phyloP scores from a whole-genome alignment of 1,140 invertebrate genomes.

The Drosophila guanche region DNA sequence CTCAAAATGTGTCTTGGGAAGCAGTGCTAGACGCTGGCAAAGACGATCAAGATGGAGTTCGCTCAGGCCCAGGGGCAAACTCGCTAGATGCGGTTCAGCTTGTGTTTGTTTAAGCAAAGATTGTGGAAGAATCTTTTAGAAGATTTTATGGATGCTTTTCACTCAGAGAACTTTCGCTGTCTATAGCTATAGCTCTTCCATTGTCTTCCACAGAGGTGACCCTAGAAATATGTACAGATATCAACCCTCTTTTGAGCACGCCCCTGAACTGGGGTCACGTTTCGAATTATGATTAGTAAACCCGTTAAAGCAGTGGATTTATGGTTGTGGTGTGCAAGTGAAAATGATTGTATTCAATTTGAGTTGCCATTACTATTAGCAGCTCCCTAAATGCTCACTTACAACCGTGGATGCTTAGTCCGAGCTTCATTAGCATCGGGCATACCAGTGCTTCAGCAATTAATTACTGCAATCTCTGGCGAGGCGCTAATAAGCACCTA shows the following conservation, averaged over 20 bases:
- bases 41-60: conserved; percentile 15
- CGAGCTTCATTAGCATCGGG: conserved; percentile 41
- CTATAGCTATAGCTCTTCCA: too few relatives aligned
- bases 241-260: neutral
- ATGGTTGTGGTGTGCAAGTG: conserved; percentile 21
- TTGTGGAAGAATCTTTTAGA: too few relatives aligned
- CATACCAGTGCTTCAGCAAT: conserved; percentile 43
- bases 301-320: conserved; percentile 14
- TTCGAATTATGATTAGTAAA: conserved; percentile 6
- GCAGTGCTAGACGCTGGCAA: conserved; percentile 36
- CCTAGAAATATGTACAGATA: too few relatives aligned
- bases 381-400: conserved; percentile 5
- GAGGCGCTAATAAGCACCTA: conserved; percentile 52
- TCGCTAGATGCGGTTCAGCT: neutral
- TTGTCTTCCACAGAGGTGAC: too few relatives aligned
- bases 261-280: conserved; percentile 20
- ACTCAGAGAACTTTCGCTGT: neutral
- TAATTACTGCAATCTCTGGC: conserved; percentile 60
- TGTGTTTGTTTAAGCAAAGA: too few relatives aligned
- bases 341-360: conserved; percentile 22
- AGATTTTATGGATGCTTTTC: too few relatives aligned
- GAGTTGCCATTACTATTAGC: neutral
- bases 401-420: neutral
- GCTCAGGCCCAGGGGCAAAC: neutral
- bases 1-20: conserved; percentile 65